Conservation (phyloP, 2,797 vertebrate species). For the Menidia menidia region DNA sequence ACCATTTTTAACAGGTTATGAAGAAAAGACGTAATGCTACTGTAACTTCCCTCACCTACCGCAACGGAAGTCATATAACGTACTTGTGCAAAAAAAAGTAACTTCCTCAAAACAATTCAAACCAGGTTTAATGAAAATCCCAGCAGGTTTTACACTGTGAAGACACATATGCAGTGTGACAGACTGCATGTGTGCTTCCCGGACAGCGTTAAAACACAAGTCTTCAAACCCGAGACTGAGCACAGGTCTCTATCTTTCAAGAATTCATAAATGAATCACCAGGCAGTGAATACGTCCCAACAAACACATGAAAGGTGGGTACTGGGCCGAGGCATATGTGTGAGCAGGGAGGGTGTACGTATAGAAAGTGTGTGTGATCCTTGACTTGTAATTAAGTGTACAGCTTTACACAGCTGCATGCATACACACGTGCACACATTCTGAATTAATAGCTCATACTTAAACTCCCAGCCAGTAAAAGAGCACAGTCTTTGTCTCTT, state of each 20-base stretch:
- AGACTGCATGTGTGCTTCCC: conserved; percentile 67
- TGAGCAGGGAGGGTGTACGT: conserved; percentile 48
- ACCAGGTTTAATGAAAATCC: conserved; percentile 15
- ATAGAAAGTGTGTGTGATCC: conserved; percentile 67
- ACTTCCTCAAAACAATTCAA: not conserved
- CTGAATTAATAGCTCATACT: conserved; percentile 58
- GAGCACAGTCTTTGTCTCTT: conserved; percentile 59
- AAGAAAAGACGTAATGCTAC: not conserved
- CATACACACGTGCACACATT: conserved; percentile 1
- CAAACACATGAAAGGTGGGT: conserved; percentile 80
- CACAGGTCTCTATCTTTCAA: conserved; percentile 65
- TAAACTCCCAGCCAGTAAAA: conserved; percentile 60
- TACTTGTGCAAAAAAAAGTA: not conserved
- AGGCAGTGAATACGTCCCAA: conserved; percentile 76
- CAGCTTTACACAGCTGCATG: conserved; percentile 58
- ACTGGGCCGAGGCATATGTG: conserved; percentile 31
- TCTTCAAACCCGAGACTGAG: conserved; percentile 70
- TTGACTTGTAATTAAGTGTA: conserved; percentile 81
- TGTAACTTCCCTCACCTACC: not conserved
- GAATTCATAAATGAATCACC: conserved; percentile 81
- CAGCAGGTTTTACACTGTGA: conserved; percentile 18
- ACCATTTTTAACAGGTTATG: not conserved
- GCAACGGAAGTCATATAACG: too few relatives aligned
- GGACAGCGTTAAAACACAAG: conserved; percentile 61
- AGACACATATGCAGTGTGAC: conserved; percentile 47